These are phyloP conservation scores for Montipora capitata DNA, from an alignment of 92 coral and sea anemone species.

Conservation along the genomic window DNA sequence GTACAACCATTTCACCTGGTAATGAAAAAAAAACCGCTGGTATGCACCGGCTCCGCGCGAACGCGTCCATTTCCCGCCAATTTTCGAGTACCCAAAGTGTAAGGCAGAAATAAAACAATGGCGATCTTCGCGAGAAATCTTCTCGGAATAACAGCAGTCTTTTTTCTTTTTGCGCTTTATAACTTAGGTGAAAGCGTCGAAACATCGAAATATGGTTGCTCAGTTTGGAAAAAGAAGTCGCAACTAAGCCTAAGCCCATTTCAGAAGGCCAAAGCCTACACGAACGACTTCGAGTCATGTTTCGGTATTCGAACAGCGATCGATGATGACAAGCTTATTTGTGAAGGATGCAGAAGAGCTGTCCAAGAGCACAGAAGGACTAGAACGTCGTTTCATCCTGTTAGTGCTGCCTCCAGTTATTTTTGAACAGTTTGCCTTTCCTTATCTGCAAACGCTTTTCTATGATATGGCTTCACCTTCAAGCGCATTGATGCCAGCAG, in stretches of 20 bases:
- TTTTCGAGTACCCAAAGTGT: neutral
- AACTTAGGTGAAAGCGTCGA: neutral
- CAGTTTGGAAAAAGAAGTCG: neutral
- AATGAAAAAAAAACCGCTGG: neutral
- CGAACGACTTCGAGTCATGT: neutral
- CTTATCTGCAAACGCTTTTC: too few species aligned
- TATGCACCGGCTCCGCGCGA: neutral
- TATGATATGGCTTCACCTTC: too few species aligned
- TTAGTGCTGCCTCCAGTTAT: neutral
- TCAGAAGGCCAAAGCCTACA: neutral
- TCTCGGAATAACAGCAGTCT: neutral
- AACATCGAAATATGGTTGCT: neutral
- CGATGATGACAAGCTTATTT: neutral
- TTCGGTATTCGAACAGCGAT: neutral
- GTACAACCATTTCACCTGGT: too few species aligned
- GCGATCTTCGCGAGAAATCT: neutral
- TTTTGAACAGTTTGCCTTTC: too few species aligned
- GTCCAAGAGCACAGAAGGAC: neutral
- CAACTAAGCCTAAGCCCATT: neutral
- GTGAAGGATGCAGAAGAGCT: constrained; percentile 22
- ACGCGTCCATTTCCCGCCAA: constrained; percentile 12
- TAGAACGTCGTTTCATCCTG: neutral
- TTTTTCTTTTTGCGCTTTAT: neutral
- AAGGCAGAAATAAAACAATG: neutral
- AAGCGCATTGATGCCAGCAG: too few species aligned